Evolutionary conservation across 2,888 invertebrate species (phyloP).

Genomic region (Eucera pruinosa): DNA sequence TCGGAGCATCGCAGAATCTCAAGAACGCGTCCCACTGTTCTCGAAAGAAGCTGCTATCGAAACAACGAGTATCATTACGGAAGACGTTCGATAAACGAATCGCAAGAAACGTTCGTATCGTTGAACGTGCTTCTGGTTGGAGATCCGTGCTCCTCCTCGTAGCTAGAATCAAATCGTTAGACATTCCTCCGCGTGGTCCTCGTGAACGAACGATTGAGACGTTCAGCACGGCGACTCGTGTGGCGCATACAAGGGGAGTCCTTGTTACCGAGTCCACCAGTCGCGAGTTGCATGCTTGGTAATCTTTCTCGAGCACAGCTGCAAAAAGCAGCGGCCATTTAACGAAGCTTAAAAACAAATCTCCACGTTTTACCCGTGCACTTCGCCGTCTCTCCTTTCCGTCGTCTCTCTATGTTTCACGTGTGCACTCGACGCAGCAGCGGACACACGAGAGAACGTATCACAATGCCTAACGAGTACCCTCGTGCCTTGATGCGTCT

Average conservation of each 20-base stretch:
- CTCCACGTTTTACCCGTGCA: conserved; percentile 32
- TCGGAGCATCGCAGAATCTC: not conserved
- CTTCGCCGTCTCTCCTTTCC: not conserved
- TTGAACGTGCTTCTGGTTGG: conserved; percentile 25
- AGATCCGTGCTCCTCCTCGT: conserved; percentile 18
- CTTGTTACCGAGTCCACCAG: conserved; percentile 63
- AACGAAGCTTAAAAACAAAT: conserved; percentile 63
- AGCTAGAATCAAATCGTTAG: conserved; percentile 54
- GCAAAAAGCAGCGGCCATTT: conserved; percentile 63
- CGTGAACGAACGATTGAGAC: conserved; percentile 68
- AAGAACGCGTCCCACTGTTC: conserved; percentile 24
- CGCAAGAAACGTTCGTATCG: conserved; percentile 26
- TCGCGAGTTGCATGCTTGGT: conserved; percentile 60
- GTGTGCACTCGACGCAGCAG: conserved; percentile 26
- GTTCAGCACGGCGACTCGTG: conserved; percentile 50
- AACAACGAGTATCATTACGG: conserved; percentile 17
- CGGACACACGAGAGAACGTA: conserved; percentile 43
- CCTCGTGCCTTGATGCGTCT: conserved; percentile 32
- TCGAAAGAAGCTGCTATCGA: conserved; percentile 9
- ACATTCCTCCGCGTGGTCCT: conserved; percentile 66
- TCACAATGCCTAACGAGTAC: conserved; percentile 46
- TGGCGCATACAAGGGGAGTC: conserved; percentile 62
- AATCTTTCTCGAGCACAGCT: conserved; percentile 53
- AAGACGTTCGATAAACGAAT: conserved; percentile 31
- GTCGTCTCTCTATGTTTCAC: not conserved